Evolutionary conservation across 1,140 invertebrate genomes (phyloP), one percentile per base, ranked within the genome.

Genomic region (Prorops nasuta): DNA sequence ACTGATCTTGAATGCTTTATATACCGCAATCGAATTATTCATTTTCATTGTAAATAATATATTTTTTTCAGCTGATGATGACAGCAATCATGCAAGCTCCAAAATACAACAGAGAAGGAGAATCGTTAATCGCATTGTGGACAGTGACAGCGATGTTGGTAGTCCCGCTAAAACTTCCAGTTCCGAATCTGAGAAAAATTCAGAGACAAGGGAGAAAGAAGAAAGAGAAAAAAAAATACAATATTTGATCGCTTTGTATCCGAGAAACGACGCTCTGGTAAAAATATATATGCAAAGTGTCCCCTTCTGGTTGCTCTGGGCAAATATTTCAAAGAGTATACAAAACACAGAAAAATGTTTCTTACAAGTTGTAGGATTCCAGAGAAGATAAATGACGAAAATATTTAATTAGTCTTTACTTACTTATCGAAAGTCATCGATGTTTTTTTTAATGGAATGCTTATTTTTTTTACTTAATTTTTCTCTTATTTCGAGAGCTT

Each of bases 61-160:
- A 7, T 37, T 44, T 44, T 24, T 54, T 67, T 41, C 18, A 72
- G 71, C 66, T 41, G 68, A 72, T 24, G 68, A 73, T 19, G 68
- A 74, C 31, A 75, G 70, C 34, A 74, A 73, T 46, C 39, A 66
- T 20, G 52, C 50, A 37, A 49, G 40, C 47, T 51, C 69, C 12
- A 69, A 76, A 8, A 44, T 61, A 18, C 46, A 62, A 3, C 46
- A 63, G 3, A 51, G 71, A 12, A 65, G 74, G 3, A 77, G 71
- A 43, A 1, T 49, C 17, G 58, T 74, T 4, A 71, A 76, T 49
- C 60, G 73, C 3, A 76, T 77, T 37, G 72, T 66, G 48, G 74
- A 76, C 18, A 75, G 71, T 35, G 75, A 77, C 14, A 74, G 71
- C 34, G 74, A 76, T 49, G 54, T 48, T 24, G 62, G 62, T n/a